These are phyloP conservation scores for Muraenolepis orangiensis DNA, from an alignment of 2,797 vertebrate genomes.

Conservation along the genomic window DNA sequence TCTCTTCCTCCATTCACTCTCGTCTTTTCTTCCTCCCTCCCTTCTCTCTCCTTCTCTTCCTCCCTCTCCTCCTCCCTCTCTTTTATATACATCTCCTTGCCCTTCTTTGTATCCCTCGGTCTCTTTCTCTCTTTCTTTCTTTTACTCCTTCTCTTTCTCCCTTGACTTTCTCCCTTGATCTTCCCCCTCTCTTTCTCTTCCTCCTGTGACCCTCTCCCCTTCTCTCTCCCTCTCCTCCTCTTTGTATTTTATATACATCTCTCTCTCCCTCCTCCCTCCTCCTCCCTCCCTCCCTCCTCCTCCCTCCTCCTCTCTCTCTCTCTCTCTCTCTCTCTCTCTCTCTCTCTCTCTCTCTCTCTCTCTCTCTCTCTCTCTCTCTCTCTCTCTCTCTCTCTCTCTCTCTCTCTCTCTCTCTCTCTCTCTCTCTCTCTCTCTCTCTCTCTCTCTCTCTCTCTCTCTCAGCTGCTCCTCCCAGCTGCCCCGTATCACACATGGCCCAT, in stretches of 20 bases:
- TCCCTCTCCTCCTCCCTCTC: constrained; percentile 1
- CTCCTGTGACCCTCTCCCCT: too few relatives aligned
- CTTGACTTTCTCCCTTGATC: too few relatives aligned
- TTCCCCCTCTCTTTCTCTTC: too few relatives aligned
- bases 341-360: constrained; percentile 44
- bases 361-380: constrained; percentile 41
- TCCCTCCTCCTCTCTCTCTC: constrained; percentile 6
- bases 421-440: constrained; percentile 32
- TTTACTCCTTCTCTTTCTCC: constrained; percentile 4
- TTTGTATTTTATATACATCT: constrained; percentile 20
- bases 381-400: constrained; percentile 10
- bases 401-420: constrained; percentile 8
- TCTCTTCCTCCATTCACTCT: constrained; percentile 8
- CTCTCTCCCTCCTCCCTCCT: constrained; percentile 8
- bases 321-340: constrained; percentile 30
- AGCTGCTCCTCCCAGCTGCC: constrained; percentile 77
- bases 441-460: constrained; percentile 56
- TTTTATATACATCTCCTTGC: neutral
- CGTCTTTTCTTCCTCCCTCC: constrained; percentile 14
- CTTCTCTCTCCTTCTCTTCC: constrained; percentile 1
- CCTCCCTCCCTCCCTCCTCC: too few relatives aligned
- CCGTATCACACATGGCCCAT: constrained; percentile 82
- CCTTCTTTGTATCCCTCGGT: constrained; percentile 5
- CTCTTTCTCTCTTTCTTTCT: constrained; percentile 17
- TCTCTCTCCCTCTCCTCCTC: constrained; percentile 6